Evolutionary conservation across 2,888 invertebrate species (phyloP).

Genomic region (Lamellibrachia columna): DNA sequence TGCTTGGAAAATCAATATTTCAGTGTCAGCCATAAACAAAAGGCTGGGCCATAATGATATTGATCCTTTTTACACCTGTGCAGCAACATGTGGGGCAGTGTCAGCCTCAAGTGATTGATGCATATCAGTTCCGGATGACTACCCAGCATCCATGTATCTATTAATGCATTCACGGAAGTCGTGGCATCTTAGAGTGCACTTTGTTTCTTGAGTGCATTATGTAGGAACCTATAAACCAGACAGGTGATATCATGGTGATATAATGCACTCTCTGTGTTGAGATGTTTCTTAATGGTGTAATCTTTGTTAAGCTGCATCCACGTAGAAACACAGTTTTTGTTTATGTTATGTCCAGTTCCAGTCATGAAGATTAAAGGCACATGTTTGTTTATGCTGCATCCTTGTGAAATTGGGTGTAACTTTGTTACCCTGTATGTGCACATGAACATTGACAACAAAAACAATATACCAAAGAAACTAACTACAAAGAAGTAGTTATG

Average conservation of each 20-base stretch:
- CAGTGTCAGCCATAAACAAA: constrained; percentile 17
- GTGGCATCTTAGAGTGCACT: neutral
- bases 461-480: neutral
- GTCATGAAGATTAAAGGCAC: too few species aligned
- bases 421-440: neutral
- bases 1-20: neutral
- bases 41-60: neutral
- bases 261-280: neutral
- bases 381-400: too few species aligned
- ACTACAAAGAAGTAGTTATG: neutral
- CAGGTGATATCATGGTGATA: neutral
- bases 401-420: too few species aligned
- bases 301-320: neutral
- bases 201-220: neutral
- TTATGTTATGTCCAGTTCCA: too few species aligned
- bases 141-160: neutral
- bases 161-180: neutral
- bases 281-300: neutral
- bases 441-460: neutral
- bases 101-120: constrained; percentile 10
- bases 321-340: too few species aligned
- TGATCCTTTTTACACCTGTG: neutral
- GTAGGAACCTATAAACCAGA: neutral
- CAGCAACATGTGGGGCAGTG: neutral
- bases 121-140: neutral